Base-by-base conservation (phyloP, 2,113 vertebrate genomes). In the Ailurus styani region DNA sequence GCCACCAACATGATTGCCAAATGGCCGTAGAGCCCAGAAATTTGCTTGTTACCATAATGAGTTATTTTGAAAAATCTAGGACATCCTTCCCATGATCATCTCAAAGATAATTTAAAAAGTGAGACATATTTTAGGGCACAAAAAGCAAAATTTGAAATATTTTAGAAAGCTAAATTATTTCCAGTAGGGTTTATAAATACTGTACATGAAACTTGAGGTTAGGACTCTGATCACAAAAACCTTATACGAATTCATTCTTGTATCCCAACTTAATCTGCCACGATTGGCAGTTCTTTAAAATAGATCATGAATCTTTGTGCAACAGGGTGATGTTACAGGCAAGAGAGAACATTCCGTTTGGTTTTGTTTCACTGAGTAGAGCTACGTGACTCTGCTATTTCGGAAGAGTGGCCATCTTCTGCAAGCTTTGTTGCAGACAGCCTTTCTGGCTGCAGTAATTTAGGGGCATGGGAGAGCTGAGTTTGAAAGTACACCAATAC, bases 61-160 rank as follows among this genome's bases (percentile, higher is more conserved):
- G 31, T 79, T 86, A 60, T 93, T 94, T 84, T 83, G 54, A 96
- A 96, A 96, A 78, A 89, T 84, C 40, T 93, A 85, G 57, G 64
- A 47, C n/a, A 78, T 60, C 14, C 17, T 96, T 96, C 11, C 54
- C n/a, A 60, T 27, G n/a, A 68, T 84, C 20, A 87, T 87, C 92
- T 95, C 70, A 92, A 57, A 66, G 88, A 87, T 82, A 95, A 55
- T 31, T 77, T 77, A 34, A 90, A 93, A 87, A 7, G 20, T 8
- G 40, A 70, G 29, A 37, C 18, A 70, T 15, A 77, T 86, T 95
- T 89, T 50, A 81, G 73, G 14, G 3, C 27, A 40, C 72, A 79
- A 62, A 66, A 68, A 86, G 12, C 12, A 60, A 91, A 95, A 70
- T 70, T 95, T 27, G 73, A 73, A 95, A 64, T 90, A 91, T 82